Conservation (phyloP, 64 coral and sea anemone genomes). For the Stichodactyla helianthus region DNA sequence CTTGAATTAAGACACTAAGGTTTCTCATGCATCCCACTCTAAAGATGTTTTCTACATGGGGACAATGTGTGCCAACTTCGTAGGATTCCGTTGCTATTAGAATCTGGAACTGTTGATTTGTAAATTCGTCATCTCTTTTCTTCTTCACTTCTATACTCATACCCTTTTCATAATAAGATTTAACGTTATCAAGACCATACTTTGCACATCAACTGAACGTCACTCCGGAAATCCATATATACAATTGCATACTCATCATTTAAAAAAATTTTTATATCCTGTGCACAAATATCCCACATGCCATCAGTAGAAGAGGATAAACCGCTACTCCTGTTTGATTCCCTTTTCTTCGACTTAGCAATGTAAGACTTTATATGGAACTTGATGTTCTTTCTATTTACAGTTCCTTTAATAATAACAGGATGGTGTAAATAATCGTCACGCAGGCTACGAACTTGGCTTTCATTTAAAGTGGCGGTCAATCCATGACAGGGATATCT, state of each 20-base stretch:
- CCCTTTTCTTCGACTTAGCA: neutral
- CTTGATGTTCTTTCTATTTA: constrained; percentile 27
- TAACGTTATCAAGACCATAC: constrained; percentile 2
- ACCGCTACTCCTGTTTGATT: neutral
- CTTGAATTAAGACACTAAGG: constrained; percentile 42
- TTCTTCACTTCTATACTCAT: constrained; percentile 5
- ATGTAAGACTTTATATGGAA: constrained; percentile 18
- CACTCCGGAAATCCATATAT: constrained; percentile 67
- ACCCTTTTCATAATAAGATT: constrained; percentile 1
- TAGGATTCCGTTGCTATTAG: constrained; percentile 65
- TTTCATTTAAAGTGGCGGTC: constrained; percentile 28
- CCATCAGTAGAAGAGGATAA: neutral
- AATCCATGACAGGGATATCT: constrained; percentile 26
- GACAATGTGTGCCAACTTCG: constrained; percentile 49
- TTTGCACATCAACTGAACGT: constrained; percentile 47
- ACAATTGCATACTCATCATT: constrained; percentile 58
- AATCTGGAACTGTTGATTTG: constrained; percentile 45
- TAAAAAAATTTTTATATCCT: neutral
- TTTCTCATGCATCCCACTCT: constrained; percentile 57
- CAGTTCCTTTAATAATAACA: neutral
- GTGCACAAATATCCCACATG: constrained; percentile 11
- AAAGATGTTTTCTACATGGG: constrained; percentile 47
- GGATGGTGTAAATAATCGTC: neutral
- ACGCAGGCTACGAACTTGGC: neutral
- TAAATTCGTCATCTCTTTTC: neutral